These are phyloP conservation scores for Myiotriccus ornatus DNA, from an alignment of 2,797 vertebrate genomes.

Conservation along the genomic window DNA sequence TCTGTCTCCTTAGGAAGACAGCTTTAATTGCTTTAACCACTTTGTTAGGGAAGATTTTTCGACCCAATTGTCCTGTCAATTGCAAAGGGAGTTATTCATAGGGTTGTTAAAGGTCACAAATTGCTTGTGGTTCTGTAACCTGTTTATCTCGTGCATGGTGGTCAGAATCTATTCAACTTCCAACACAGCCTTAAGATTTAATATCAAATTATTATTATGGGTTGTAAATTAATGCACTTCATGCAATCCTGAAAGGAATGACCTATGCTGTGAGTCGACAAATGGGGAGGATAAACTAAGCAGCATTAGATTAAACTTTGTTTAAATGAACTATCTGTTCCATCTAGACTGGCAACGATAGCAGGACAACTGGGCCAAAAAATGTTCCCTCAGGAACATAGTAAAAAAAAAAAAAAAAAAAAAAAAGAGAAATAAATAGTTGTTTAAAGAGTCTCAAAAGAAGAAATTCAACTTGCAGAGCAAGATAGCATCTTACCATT, in stretches of 20 bases:
- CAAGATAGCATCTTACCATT: constrained; percentile 82
- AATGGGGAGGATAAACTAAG: not conserved
- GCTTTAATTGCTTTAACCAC: constrained; percentile 34
- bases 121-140: not conserved
- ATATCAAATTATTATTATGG: not conserved
- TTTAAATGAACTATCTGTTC: not conserved
- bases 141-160: not conserved
- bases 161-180: not conserved
- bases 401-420: not conserved
- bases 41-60: constrained; percentile 9
- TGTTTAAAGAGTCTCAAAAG: not conserved
- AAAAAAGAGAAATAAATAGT: not conserved
- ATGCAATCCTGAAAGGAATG: not conserved
- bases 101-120: constrained; percentile 33
- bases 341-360: not conserved
- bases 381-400: not conserved
- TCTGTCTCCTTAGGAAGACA: not conserved
- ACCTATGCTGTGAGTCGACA: not conserved
- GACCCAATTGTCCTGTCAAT: not conserved
- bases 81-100: constrained; percentile 7
- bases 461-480: not conserved
- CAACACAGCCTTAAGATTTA: not conserved
- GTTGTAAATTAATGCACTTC: not conserved
- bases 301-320: not conserved
- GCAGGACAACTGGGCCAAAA: constrained; percentile 2